Evolutionary conservation across 1,140 invertebrate species (phyloP).

Genomic region (Parapsyche elsis): DNA sequence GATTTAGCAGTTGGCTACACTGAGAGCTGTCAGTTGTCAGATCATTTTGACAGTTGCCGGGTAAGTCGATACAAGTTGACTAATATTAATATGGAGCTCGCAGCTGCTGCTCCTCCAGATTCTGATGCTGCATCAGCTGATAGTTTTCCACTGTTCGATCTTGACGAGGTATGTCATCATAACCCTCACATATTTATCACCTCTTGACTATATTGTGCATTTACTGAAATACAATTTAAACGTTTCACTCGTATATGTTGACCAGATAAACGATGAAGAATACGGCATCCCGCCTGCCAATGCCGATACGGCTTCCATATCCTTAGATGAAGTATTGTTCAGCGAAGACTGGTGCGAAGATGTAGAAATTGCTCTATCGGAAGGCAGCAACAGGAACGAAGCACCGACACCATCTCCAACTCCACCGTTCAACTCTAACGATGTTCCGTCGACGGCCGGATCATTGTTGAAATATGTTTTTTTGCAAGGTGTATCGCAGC

Average conservation of each 20-base stretch:
- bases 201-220: neutral
- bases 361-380: slow-evolving; percentile 59
- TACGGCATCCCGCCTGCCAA: slow-evolving; percentile 84
- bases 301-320: slow-evolving; percentile 71
- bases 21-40: neutral
- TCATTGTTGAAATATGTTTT: slow-evolving; percentile 84
- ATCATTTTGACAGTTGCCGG: neutral
- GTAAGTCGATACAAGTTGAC: neutral
- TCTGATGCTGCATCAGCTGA: slow-evolving; percentile 75
- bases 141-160: slow-evolving; percentile 73
- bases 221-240: slow-evolving; percentile 7
- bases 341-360: slow-evolving; percentile 71
- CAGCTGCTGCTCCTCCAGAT: slow-evolving; percentile 70
- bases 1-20: neutral
- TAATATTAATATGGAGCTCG: slow-evolving; percentile 57
- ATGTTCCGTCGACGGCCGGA: slow-evolving; percentile 66
- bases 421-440: slow-evolving; percentile 65
- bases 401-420: slow-evolving; percentile 60
- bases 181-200: neutral
- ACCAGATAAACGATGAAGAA: slow-evolving; percentile 82
- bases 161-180: slow-evolving; percentile 71
- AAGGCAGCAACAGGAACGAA: slow-evolving; percentile 2
- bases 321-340: slow-evolving; percentile 86
- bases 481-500: slow-evolving; percentile 86
- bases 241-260: neutral